phyloP scores from a whole-genome alignment of 1,140 invertebrate genomes.

The Cataglyphis hispanica region DNA sequence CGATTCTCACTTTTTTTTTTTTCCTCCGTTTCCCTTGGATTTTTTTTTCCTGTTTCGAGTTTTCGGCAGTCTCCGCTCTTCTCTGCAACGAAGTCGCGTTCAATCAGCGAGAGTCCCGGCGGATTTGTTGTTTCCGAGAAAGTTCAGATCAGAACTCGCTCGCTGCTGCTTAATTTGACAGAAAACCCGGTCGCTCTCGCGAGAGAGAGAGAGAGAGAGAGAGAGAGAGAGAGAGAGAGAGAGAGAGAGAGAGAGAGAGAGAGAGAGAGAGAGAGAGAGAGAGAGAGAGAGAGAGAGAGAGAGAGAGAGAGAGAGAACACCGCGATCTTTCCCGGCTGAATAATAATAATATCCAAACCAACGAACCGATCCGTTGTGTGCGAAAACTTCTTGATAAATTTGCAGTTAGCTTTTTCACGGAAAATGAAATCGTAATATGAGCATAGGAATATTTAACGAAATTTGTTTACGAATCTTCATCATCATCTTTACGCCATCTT shows the following conservation, averaged over 20 bases:
- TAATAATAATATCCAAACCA: conserved; percentile 15
- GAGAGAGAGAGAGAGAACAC: no score
- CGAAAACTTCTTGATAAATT: background rate
- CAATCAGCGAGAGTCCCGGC: conserved; percentile 27
- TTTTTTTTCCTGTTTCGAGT: conserved; percentile 22
- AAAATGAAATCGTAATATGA: background rate
- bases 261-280: no score
- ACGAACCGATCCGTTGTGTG: no score
- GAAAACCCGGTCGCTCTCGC: conserved; percentile 4
- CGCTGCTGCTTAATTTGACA: conserved; percentile 18
- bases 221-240: no score
- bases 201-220: no score
- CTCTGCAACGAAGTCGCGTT: background rate
- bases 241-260: no score
- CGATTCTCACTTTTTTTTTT: background rate
- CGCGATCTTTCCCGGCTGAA: conserved; percentile 55
- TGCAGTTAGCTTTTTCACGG: background rate
- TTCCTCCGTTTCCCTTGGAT: no score
- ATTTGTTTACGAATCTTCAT: background rate
- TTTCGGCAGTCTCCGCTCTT: background rate
- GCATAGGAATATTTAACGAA: background rate
- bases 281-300: no score
- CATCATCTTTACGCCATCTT: background rate
- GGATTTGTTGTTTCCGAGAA: conserved; percentile 44
- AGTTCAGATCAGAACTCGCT: conserved; percentile 27